Evolutionary conservation across 2,797 vertebrate species (phyloP), one percentile per base, ranked within the genome.

Genomic region (Enteromius anoplus): DNA sequence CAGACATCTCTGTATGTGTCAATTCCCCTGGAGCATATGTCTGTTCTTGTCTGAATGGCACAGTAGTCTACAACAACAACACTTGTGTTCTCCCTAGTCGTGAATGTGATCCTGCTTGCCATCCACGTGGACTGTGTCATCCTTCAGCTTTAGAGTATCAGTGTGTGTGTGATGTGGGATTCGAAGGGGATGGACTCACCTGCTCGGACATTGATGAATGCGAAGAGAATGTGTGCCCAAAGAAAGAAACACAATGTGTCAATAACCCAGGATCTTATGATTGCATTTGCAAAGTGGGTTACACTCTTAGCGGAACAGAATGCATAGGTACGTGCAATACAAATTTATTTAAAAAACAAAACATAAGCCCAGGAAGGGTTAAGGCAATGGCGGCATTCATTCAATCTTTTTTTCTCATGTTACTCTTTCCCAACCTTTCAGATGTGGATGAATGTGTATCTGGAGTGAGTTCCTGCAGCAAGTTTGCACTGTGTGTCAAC

Each of bases 121-220:
- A 95, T 86, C 71, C 4, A 19, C 82, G 85, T 2, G 95, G 94
- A 2, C 90, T 96, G 34, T 96, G 96, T 85, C 95, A 96, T 90
- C 85, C 0, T 69, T 94, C 93, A 0, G 89, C 93, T 14, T 58
- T 87, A 4, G 91, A 92, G 65, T 86, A 93, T 89, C 94, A 95
- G 88, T 96, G 96, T 83, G 92, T 95, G 51, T 96, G 96, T 86
- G 96, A 96, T 84, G 29, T 92, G 23, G 96, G 96, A 23, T 96
- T 91, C 29, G 51, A 84, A 2, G 95, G 95, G 2, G 87, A 94
- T 42, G 95, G 95, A 15, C 85, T 92, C 14, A 82, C 81, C 58
- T 96, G 96, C 84, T 92, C 91, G 0, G 96, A 96, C 81, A 86
- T 95, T 3, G 92, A 96, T 75, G 95, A 96, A 87, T 96, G 96